These are phyloP conservation scores for Sula dactylatra DNA, from an alignment of 2,113 vertebrate genomes.

Conservation along the genomic window DNA sequence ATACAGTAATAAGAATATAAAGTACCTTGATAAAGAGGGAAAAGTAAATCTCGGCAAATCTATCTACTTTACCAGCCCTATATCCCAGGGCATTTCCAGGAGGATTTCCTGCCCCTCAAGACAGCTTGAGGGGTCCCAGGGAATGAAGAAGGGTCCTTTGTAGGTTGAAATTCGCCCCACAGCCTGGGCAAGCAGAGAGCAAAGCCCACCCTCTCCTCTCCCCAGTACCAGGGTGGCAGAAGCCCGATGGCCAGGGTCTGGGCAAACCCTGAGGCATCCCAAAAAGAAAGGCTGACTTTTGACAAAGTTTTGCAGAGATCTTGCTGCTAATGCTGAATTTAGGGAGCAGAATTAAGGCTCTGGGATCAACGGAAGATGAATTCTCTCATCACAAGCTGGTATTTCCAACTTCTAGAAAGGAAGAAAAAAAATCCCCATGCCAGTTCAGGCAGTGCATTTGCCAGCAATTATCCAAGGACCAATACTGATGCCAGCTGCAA, in stretches of 20 bases:
- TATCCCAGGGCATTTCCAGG: neutral
- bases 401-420: neutral
- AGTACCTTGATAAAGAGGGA: neutral
- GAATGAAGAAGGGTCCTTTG: neutral
- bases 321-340: neutral
- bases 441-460: neutral
- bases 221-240: neutral
- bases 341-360: neutral
- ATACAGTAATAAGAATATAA: neutral
- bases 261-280: neutral
- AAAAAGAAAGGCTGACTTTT: no score
- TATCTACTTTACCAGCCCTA: neutral
- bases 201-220: neutral
- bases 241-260: neutral
- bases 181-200: neutral
- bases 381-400: neutral
- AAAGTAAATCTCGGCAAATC: neutral
- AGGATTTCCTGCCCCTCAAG: neutral
- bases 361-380: neutral
- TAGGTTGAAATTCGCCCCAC: neutral
- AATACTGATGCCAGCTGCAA: neutral
- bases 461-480: neutral
- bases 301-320: neutral
- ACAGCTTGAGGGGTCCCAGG: neutral
- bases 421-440: neutral